phyloP scores from a whole-genome alignment of 1,140 invertebrate species.

The Phthorimaea operculella region DNA sequence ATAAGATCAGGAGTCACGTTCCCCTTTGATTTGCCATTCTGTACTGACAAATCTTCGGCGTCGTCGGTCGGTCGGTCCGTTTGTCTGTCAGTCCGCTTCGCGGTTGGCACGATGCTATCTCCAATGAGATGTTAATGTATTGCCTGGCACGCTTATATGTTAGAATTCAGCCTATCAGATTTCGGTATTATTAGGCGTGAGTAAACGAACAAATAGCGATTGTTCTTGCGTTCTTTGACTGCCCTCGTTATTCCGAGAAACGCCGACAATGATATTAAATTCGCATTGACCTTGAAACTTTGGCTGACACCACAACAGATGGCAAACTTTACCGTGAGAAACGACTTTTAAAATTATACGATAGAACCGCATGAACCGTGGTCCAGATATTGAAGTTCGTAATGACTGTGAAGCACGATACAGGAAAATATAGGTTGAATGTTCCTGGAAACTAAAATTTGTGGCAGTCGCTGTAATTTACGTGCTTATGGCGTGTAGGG shows the following conservation, averaged over 20 bases:
- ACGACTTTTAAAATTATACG: background rate
- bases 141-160: constrained; percentile 31
- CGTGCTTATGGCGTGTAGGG: constrained; percentile 2
- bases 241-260: constrained; percentile 20
- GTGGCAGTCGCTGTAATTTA: background rate
- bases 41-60: constrained; percentile 17
- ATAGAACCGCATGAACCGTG: background rate
- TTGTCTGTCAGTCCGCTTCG: constrained; percentile 18
- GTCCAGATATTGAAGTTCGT: background rate
- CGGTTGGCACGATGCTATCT: constrained; percentile 39
- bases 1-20: constrained; percentile 12
- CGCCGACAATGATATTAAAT: constrained; percentile 14
- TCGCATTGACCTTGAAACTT: constrained; percentile 23
- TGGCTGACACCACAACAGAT: constrained; percentile 12
- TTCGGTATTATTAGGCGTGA: constrained; percentile 29
- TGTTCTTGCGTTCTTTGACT: constrained; percentile 11
- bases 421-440: background rate
- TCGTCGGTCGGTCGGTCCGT: constrained; percentile 18
- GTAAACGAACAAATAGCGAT: constrained; percentile 14
- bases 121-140: constrained; percentile 49
- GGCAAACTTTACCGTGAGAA: background rate
- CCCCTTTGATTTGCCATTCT: constrained; percentile 6
- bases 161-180: constrained; percentile 35
- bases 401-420: background rate
- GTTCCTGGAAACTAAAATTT: background rate